phyloP scores from a whole-genome alignment of 2,113 vertebrate genomes.

The Sorex fumeus region DNA sequence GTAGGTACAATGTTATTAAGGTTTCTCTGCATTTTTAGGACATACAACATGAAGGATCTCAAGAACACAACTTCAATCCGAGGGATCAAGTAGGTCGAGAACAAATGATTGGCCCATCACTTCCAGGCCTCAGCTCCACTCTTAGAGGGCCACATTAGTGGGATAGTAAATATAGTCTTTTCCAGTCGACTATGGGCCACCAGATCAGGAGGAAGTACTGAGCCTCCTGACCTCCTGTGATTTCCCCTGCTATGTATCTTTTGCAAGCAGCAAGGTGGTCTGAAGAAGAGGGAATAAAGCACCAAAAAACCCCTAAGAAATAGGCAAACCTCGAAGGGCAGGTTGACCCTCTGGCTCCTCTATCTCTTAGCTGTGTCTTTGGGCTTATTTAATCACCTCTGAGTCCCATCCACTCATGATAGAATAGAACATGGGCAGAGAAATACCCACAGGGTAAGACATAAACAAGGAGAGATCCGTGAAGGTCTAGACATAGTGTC shows the following conservation, averaged over 20 bases:
- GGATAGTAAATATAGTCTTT: neutral
- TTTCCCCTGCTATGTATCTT: neutral
- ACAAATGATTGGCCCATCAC: neutral
- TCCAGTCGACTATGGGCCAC: neutral
- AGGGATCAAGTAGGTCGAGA: neutral
- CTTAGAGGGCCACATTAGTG: neutral
- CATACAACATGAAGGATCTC: neutral
- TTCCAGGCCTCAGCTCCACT: neutral
- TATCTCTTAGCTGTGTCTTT: neutral
- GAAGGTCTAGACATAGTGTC: neutral
- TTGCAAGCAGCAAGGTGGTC: neutral
- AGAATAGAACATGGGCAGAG: neutral
- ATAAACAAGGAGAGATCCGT: neutral
- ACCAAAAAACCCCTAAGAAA: neutral
- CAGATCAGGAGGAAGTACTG: neutral
- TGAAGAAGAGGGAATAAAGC: neutral
- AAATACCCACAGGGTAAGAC: neutral
- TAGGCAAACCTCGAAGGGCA: neutral
- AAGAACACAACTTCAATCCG: neutral
- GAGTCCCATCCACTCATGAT: neutral
- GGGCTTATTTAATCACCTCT: neutral
- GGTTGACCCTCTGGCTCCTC: neutral
- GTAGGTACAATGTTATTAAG: neutral
- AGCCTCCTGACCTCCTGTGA: neutral
- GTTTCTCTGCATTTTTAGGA: constrained; percentile 2